Conservation (phyloP, 2,113 vertebrate species). For the Ameiurus melas region DNA sequence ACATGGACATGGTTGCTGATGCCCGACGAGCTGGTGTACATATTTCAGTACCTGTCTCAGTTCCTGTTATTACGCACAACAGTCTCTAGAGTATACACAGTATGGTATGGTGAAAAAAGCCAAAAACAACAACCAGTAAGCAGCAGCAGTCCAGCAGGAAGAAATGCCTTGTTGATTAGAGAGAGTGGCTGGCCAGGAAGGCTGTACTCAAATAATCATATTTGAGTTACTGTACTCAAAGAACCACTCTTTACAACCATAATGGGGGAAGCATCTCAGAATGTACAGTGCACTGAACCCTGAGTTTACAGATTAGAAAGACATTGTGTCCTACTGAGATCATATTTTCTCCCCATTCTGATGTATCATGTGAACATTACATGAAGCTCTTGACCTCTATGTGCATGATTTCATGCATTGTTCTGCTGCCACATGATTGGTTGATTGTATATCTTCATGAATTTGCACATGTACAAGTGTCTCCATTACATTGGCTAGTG, state of each 20-base stretch:
- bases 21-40: not conserved
- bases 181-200: not conserved
- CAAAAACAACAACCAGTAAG: not conserved
- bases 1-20: not conserved
- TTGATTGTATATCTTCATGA: not conserved
- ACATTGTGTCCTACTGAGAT: not conserved
- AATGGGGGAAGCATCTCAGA: not conserved
- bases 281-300: not conserved
- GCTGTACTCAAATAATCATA: not conserved
- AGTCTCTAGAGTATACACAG: not conserved
- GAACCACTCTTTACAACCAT: not conserved
- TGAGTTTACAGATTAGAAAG: not conserved
- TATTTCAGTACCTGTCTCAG: not conserved
- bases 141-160: not conserved
- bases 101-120: not conserved
- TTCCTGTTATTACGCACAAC: no score
- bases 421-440: no score
- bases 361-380: not conserved
- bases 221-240: not conserved
- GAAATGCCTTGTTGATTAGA: not conserved
- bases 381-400: no score
- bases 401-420: no score
- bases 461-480: not conserved
- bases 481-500: not conserved
- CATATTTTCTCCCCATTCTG: not conserved